These are phyloP conservation scores for Sminthurinus aureus DNA, from an alignment of 2,888 invertebrate species.

Conservation along the genomic window DNA sequence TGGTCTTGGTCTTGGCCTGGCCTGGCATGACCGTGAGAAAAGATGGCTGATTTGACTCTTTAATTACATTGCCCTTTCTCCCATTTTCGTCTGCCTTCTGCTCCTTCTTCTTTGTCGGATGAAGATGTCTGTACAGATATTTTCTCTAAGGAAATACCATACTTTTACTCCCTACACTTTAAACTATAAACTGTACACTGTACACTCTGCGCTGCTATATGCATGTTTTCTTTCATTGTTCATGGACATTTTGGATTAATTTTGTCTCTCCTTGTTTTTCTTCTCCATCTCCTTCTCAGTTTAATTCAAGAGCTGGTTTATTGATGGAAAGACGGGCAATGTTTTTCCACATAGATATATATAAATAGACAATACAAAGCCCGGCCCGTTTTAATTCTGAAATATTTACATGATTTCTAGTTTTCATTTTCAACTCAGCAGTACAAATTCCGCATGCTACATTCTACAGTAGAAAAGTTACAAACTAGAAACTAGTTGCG, in stretches of 20 bases:
- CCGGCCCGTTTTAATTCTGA: neutral
- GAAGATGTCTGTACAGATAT: neutral
- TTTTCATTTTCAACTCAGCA: too few species aligned
- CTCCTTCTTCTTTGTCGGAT: too few species aligned
- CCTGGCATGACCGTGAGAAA: neutral
- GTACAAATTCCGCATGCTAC: too few species aligned
- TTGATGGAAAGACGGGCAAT: neutral
- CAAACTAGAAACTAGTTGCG: too few species aligned
- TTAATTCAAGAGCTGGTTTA: neutral
- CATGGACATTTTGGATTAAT: neutral
- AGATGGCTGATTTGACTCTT: conserved; percentile 7
- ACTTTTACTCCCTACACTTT: too few species aligned
- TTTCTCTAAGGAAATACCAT: neutral
- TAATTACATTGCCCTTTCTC: neutral
- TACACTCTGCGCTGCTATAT: too few species aligned
- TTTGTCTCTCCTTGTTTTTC: neutral
- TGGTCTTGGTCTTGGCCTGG: neutral
- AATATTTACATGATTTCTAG: neutral
- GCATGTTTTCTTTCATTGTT: too few species aligned
- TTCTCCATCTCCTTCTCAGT: neutral
- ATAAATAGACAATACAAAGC: neutral
- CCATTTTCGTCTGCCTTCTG: too few species aligned
- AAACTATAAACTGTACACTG: too few species aligned
- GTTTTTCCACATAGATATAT: neutral
- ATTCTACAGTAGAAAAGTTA: too few species aligned